Evolutionary conservation across 2,888 invertebrate genomes (phyloP).

Genomic region (Callinectes sapidus): DNA sequence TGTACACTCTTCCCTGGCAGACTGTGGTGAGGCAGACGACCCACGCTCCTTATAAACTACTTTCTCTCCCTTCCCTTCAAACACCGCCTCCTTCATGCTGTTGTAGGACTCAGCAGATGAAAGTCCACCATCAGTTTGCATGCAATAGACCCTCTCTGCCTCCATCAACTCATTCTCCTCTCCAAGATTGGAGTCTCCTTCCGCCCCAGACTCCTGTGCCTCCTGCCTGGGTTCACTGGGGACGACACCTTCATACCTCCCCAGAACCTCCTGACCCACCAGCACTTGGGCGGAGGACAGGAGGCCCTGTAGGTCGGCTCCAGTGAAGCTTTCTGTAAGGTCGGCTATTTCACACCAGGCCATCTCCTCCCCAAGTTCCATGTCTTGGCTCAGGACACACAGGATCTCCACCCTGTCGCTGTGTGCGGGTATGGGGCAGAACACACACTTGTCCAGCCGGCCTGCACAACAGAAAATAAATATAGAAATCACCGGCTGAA

Average conservation of each 20-base stretch:
- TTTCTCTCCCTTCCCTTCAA: conserved; percentile 50
- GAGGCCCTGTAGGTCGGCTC: conserved; percentile 93
- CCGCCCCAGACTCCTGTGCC: background rate
- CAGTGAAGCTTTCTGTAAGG: conserved; percentile 85
- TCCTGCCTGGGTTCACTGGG: background rate
- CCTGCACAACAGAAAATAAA: conserved; percentile 66
- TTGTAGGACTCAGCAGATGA: background rate
- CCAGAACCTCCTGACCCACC: conserved; percentile 67
- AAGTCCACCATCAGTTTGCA: background rate
- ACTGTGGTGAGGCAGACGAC: background rate
- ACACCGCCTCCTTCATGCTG: conserved; percentile 33
- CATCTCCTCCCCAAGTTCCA: conserved; percentile 82
- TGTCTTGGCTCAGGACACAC: conserved; percentile 80
- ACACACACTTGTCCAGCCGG: conserved; percentile 72
- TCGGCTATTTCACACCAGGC: conserved; percentile 82
- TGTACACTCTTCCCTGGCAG: background rate
- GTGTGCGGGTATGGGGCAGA: conserved; percentile 70
- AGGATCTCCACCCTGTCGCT: conserved; percentile 66
- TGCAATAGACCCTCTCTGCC: background rate
- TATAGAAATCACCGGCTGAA: conserved; percentile 46
- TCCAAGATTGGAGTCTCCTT: background rate
- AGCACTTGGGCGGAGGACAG: conserved; percentile 90
- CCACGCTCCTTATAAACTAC: conserved; percentile 45
- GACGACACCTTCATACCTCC: conserved; percentile 62
- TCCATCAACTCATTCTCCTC: conserved; percentile 25